A percentile compares a stretch with the other conserved stretches of the same genome.
phyloP scores from a whole-genome alignment of 2,888 invertebrate species.

The Caenorhabditis sp. region DNA sequence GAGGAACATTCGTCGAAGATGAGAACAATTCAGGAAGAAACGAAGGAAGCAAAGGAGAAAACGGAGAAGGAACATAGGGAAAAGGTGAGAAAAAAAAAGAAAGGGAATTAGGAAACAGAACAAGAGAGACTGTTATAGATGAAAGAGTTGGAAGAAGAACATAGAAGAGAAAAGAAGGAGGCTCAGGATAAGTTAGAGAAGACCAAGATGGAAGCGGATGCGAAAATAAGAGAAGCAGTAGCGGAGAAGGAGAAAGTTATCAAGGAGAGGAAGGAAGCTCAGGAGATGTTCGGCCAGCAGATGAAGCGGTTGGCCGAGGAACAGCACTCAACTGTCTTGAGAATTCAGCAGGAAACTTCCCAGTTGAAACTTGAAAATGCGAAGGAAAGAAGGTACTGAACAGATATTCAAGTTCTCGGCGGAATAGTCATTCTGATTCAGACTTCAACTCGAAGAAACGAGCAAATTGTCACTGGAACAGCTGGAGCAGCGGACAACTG shows the following conservation, averaged over 20 bases:
- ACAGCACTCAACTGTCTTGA: not conserved
- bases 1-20: slow-evolving; percentile 8
- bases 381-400: not conserved
- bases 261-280: slow-evolving; percentile 12
- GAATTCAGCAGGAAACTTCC: not conserved
- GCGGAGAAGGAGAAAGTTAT: slow-evolving; percentile 15
- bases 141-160: not conserved
- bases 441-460: not conserved
- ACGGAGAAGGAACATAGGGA: slow-evolving; percentile 8
- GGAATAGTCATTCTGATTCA: not conserved
- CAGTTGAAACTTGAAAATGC: not conserved
- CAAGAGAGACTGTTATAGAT: too few relatives aligned
- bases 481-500: not conserved
- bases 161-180: slow-evolving; percentile 12
- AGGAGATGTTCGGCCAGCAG: not conserved
- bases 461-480: not conserved
- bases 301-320: not conserved
- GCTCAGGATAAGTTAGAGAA: not conserved
- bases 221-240: not conserved
- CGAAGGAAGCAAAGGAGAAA: slow-evolving; percentile 6
- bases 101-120: not conserved
- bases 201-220: slow-evolving; percentile 4
- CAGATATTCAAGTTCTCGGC: not conserved
- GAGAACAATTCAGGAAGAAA: not conserved
- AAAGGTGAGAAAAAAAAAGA: slow-evolving; percentile 12